Evolutionary conservation across 2,888 invertebrate species (phyloP).

Genomic region (Cephus spinipes): DNA sequence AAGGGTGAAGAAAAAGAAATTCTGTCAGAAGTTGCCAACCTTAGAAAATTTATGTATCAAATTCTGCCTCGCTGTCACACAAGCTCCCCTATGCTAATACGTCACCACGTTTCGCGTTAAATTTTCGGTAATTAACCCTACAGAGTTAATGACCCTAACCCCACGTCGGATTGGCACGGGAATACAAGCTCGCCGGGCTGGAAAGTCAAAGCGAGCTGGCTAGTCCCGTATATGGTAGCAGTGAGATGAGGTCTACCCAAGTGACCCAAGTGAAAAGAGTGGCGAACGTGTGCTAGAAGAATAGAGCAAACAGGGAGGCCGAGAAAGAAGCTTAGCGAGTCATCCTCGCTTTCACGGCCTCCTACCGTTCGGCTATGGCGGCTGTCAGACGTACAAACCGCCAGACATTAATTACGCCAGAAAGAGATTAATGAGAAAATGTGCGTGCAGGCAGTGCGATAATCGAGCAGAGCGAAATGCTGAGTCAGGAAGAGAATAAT

Average conservation of each 20-base stretch:
- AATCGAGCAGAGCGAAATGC: constrained; percentile 44
- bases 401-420: constrained; percentile 53
- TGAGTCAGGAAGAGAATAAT: constrained; percentile 42
- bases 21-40: background rate
- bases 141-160: background rate
- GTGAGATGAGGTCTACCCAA: background rate
- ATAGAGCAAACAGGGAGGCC: constrained; percentile 5
- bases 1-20: too few species aligned
- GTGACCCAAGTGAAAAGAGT: background rate
- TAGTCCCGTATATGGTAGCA: background rate
- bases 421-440: constrained; percentile 55
- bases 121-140: background rate
- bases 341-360: constrained; percentile 39
- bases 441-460: constrained; percentile 41
- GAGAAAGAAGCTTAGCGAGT: constrained; percentile 25
- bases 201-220: background rate
- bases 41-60: background rate
- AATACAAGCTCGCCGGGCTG: background rate
- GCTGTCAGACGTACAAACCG: constrained; percentile 44
- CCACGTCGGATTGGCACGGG: background rate
- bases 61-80: background rate
- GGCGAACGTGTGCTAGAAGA: constrained; percentile 15
- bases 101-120: background rate
- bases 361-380: constrained; percentile 31
- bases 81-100: background rate